Conservation (phyloP, 2,888 invertebrate species). For the Dryocosmus kuriphilus region DNA sequence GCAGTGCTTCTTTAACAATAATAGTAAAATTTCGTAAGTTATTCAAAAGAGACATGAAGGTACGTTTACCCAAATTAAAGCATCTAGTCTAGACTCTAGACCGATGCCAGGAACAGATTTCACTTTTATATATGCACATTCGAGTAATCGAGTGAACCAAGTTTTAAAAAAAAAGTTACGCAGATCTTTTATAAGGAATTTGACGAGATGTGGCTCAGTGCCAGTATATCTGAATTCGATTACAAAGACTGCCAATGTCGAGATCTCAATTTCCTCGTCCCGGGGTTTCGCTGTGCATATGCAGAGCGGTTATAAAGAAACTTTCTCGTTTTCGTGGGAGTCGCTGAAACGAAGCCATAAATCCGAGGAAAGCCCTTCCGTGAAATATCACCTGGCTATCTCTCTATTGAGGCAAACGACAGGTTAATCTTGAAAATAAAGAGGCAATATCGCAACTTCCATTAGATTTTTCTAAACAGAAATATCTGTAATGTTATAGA, state of each 20-base stretch:
- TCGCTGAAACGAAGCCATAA: conserved; percentile 25
- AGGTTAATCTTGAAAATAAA: conserved; percentile 16
- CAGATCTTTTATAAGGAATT: conserved; percentile 20
- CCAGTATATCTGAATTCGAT: conserved; percentile 32
- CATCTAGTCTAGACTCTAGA: conserved; percentile 34
- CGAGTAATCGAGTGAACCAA: background rate
- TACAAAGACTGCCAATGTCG: conserved; percentile 22
- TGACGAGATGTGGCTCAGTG: conserved; percentile 23
- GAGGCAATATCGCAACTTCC: background rate
- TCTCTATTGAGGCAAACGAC: conserved; percentile 6
- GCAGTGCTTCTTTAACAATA: too few relatives aligned
- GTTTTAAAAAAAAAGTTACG: background rate
- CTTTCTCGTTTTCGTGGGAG: conserved; percentile 15
- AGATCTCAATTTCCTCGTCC: background rate
- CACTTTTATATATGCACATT: background rate
- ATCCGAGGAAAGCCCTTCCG: conserved; percentile 3
- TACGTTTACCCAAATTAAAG: background rate
- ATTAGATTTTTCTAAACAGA: background rate
- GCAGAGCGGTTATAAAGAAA: conserved; percentile 19
- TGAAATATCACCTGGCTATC: conserved; percentile 27
- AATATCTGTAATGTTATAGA: too few relatives aligned
- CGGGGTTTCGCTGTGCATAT: conserved; percentile 1
- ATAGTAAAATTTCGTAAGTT: background rate
- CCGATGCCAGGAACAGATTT: conserved; percentile 25
- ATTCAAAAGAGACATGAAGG: background rate